These are phyloP conservation scores for Hemibates koningsi DNA, from an alignment of 2,113 vertebrate genomes.

Conservation along the genomic window DNA sequence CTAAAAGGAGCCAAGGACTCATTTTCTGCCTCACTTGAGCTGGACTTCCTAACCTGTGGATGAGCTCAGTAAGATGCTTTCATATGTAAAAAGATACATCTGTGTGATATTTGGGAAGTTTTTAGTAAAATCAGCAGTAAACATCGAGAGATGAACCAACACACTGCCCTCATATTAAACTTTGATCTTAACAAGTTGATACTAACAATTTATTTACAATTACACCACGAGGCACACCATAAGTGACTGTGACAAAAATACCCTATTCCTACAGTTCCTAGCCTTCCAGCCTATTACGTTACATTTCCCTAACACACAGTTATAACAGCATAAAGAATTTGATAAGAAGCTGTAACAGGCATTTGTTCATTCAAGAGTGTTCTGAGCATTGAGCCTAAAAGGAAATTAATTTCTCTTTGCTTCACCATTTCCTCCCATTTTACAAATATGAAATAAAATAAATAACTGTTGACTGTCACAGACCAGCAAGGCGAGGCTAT, in stretches of 20 bases:
- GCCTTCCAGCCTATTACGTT: not conserved
- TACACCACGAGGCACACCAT: not conserved
- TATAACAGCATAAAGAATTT: not conserved
- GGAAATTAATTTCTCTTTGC: not conserved
- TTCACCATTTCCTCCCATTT: not conserved
- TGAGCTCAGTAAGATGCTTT: not conserved
- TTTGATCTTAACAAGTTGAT: not conserved
- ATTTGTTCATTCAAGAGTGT: not conserved
- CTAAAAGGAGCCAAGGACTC: not conserved
- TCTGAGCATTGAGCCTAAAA: not conserved
- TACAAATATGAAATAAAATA: not conserved
- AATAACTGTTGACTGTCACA: not conserved
- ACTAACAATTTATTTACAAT: not conserved
- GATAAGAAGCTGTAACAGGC: not conserved
- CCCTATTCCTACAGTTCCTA: not conserved
- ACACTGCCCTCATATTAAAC: not conserved
- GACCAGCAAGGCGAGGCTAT: not conserved
- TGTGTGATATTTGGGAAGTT: not conserved
- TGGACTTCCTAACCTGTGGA: not conserved
- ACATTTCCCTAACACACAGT: not conserved
- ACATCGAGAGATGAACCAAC: not conserved
- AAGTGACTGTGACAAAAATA: not conserved
- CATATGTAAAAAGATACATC: not conserved
- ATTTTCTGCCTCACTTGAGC: not conserved
- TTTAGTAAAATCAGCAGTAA: not conserved